Evolutionary conservation across 2,113 vertebrate species (phyloP), one percentile per base, ranked within the genome.

Genomic region (Saccopteryx leptura): DNA sequence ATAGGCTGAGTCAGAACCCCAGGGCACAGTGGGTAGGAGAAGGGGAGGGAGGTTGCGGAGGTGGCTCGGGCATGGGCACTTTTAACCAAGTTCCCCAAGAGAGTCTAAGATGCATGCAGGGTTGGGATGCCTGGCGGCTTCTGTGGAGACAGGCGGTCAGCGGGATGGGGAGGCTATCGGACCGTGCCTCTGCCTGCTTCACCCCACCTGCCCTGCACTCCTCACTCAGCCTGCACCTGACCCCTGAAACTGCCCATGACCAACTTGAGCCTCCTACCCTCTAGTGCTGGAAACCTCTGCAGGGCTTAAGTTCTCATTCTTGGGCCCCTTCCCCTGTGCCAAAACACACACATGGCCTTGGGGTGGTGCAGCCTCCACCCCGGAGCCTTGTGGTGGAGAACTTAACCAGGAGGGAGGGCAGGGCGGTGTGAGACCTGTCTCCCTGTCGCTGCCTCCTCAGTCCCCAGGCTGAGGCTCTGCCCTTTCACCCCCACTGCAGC

Each of bases 181-280:
- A 9, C 52, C 13, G 5, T 4, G 5, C 11, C 33, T 31, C 46
- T 33, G 21, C 21, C 80, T 56, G 66, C 88, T n/a, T 68, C 19
- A 10, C 23, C 31, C 48, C 5, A 12, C 3, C 18, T 9, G 1
- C 39, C 18, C 81, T 39, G 1, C 66, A 33, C n/a, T 48, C 13
- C 9, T 4, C 28, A 1, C 31, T 3, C 9, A 3, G 9, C 17
- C 0, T 3, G 66, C 33, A 14, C 52, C 46, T 39, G 9, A 31
- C n/a, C 81, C 52, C 33, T 63, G 26, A 23, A n/a, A 21, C 18
- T 0, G 2, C 28, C 46, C 54, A 3, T 1, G 9, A 26, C 9
- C 1, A 48, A 23, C 13, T 7, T 0, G 9, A 33, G 56, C 24
- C 9, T 79, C 88, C 80, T 18, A 0, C 46, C 33, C 65, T 66